Evolutionary conservation across 1,140 invertebrate species (phyloP).

Genomic region (Nasonia giraulti): DNA sequence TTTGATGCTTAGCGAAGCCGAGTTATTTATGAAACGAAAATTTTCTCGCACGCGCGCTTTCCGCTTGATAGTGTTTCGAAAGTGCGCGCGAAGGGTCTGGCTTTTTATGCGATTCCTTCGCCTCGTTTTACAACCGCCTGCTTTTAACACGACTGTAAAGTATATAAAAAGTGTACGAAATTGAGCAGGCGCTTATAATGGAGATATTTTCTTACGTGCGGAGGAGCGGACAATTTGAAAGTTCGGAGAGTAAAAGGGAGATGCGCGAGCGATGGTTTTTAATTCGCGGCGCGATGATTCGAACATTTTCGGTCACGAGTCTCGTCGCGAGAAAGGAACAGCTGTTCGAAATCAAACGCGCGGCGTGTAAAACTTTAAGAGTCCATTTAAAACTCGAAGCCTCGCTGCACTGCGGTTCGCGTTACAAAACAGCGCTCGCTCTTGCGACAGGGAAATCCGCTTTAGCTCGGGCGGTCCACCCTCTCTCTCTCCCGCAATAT

Average conservation of each 20-base stretch:
- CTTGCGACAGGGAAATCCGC: slow-evolving; percentile 11
- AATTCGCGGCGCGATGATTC: no score
- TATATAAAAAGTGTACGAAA: slow-evolving; percentile 16
- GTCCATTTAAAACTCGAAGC: neutral
- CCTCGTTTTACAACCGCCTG: slow-evolving; percentile 1
- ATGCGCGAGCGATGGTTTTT: no score
- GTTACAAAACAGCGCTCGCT: slow-evolving; percentile 3
- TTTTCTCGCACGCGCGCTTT: slow-evolving; percentile 9
- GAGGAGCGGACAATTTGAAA: neutral
- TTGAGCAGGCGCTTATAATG: slow-evolving; percentile 5
- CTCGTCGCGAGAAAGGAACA: no score
- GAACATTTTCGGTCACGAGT: no score
- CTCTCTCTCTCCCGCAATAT: slow-evolving; percentile 1
- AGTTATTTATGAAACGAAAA: slow-evolving; percentile 48
- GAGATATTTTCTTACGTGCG: neutral
- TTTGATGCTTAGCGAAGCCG: slow-evolving; percentile 34
- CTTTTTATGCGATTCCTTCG: slow-evolving; percentile 12
- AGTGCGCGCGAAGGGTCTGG: neutral
- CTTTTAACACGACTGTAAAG: slow-evolving; percentile 25
- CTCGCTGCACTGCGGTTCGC: neutral
- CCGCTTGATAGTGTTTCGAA: slow-evolving; percentile 21
- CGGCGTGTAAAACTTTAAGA: neutral
- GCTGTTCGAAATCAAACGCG: no score
- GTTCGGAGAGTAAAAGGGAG: neutral
- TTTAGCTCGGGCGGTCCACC: neutral